These are phyloP conservation scores for Drosophila aff. DNA, from an alignment of 1,140 invertebrate genomes.

Conservation along the genomic window DNA sequence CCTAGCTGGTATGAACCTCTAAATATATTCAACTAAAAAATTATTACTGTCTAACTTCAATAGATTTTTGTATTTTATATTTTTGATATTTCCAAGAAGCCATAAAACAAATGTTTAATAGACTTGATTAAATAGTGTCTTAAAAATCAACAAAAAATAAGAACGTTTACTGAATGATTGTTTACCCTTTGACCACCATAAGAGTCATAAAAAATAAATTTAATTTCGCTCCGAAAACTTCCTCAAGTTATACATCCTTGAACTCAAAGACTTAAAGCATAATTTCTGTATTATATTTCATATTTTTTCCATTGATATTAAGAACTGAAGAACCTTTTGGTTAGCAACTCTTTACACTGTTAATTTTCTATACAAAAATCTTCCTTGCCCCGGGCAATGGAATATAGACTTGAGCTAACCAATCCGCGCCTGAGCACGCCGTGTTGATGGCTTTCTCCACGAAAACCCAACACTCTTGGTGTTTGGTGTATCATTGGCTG, in stretches of 20 bases:
- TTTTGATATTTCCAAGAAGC: background rate
- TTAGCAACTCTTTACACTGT: background rate
- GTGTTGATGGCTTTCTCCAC: constrained; percentile 41
- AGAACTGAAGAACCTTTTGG: background rate
- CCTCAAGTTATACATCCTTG: background rate
- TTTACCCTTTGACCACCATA: background rate
- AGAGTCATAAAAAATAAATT: background rate
- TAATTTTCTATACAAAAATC: background rate
- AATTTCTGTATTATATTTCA: background rate
- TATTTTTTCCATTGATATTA: background rate
- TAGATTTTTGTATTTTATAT: background rate
- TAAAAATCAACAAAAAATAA: background rate
- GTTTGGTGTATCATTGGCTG: constrained; percentile 8
- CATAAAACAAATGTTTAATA: background rate
- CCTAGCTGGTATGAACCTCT: too few relatives aligned
- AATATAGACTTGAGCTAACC: constrained; percentile 4
- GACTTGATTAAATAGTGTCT: background rate
- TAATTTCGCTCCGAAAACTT: background rate
- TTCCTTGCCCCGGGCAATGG: constrained; percentile 23
- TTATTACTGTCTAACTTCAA: background rate
- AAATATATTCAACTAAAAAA: background rate
- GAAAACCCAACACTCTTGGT: background rate
- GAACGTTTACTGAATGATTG: background rate
- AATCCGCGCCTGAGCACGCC: constrained; percentile 3
- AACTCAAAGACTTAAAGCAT: background rate